phyloP scores from a whole-genome alignment of 2,888 invertebrate genomes.

The Orthosia incerta region DNA sequence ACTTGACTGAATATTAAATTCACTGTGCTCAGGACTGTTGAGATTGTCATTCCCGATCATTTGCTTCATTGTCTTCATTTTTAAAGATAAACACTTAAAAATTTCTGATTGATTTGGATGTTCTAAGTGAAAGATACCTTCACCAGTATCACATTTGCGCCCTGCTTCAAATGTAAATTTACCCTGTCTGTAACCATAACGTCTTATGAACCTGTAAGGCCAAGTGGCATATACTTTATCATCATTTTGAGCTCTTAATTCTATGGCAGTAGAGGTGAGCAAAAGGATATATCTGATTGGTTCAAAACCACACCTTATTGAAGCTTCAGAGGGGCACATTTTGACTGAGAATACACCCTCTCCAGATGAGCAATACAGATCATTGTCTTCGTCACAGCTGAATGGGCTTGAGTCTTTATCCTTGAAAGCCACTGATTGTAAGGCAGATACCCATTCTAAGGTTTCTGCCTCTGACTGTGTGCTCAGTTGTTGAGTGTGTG shows the following conservation, averaged over 20 bases:
- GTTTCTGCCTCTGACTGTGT: constrained; percentile 93
- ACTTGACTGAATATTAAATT: constrained; percentile 93
- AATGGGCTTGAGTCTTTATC: constrained; percentile 91
- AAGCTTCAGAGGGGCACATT: constrained; percentile 95
- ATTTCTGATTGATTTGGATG: constrained; percentile 96
- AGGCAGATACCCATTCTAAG: constrained; percentile 94
- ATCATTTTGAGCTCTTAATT: constrained; percentile 93
- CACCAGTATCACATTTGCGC: constrained; percentile 96
- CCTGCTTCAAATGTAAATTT: constrained; percentile 97
- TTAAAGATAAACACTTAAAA: constrained; percentile 94
- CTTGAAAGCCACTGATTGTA: constrained; percentile 96
- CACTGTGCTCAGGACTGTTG: constrained; percentile 93
- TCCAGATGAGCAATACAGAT: constrained; percentile 96
- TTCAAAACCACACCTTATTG: constrained; percentile 94
- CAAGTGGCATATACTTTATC: constrained; percentile 93
- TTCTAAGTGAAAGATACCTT: constrained; percentile 95
- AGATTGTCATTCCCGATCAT: constrained; percentile 93
- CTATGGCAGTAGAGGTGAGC: constrained; percentile 94
- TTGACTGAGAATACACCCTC: constrained; percentile 95
- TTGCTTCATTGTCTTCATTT: constrained; percentile 97
- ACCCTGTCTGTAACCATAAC: constrained; percentile 96
- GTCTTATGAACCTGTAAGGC: constrained; percentile 96
- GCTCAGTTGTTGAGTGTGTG: constrained; percentile 92
- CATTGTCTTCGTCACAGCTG: constrained; percentile 96
- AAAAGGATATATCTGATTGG: constrained; percentile 93